Evolutionary conservation across 2,888 invertebrate species (phyloP).

Genomic region (Tenthredo amoena): DNA sequence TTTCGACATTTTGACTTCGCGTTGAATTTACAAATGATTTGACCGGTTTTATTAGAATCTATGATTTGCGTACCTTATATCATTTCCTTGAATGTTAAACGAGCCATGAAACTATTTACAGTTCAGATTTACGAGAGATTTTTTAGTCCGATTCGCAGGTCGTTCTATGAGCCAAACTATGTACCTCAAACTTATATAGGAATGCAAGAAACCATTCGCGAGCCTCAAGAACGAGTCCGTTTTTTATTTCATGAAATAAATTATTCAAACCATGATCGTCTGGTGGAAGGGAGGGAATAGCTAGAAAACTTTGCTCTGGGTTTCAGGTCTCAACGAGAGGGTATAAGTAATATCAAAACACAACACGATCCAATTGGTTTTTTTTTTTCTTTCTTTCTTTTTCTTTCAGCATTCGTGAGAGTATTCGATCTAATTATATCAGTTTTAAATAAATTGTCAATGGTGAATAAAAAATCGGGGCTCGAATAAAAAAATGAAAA

Average conservation of each 20-base stretch:
- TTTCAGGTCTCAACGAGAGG: not conserved
- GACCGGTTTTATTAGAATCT: slow-evolving; percentile 21
- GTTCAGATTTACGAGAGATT: slow-evolving; percentile 20
- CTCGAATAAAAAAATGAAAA: not conserved
- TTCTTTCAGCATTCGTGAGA: not conserved
- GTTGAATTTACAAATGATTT: not conserved
- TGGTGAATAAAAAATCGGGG: not conserved
- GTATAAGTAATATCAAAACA: not conserved
- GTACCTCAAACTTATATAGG: not conserved
- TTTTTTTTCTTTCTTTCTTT: not conserved
- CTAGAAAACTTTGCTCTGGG: not conserved
- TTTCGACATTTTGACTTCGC: not conserved
- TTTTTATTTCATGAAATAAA: slow-evolving; percentile 32
- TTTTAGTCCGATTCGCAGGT: slow-evolving; percentile 13
- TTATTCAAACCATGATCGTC: slow-evolving; percentile 37
- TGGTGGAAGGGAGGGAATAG: not conserved
- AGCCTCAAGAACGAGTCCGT: not conserved
- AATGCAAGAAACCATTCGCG: not conserved
- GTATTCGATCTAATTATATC: not conserved
- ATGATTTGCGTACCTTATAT: not conserved
- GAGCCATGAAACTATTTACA: slow-evolving; percentile 37
- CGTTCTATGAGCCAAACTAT: slow-evolving; percentile 31
- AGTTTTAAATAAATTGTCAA: not conserved
- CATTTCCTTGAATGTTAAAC: slow-evolving; percentile 25
- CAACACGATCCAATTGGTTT: not conserved